Evolutionary conservation across 1,140 invertebrate species (phyloP), one percentile per base, ranked within the genome.

Genomic region (Gonioctena quinquepunctata): DNA sequence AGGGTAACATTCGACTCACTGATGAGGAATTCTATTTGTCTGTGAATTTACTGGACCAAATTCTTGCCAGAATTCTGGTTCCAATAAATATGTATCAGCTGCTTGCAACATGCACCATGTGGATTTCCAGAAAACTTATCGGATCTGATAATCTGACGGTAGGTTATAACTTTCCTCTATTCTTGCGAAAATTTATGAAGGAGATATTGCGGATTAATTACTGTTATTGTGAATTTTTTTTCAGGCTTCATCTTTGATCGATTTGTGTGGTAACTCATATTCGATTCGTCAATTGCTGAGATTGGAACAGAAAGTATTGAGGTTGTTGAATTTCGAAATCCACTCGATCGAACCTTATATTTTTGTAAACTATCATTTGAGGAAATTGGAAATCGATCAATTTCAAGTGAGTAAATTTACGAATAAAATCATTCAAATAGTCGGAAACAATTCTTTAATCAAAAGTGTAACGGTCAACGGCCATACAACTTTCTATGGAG

Each of bases 1-100:
- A 61, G 59, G 27, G 6, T 2, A 22, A 61, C 13, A 6, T 61
- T 8, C n/a, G n/a, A 23, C 18, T 61, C 1, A 23, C 2, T 26
- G 59, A 61, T 18, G 18, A n/a, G 7, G 59, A 61, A 61, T 27
- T 23, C 6, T 61, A 61, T 27, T 33, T 61, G 6, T 21, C 59
- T 6, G 59, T 61, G 8, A 61, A 61, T 27, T 33, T 61, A 33
- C 8, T 61, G 3, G 59, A 61, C 0, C 59, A 61, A 27, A 19
- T 61, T 23, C 8, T 61, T 16, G 59, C 25, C 19, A 27, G 16
- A 16, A 28, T 27, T 61, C n/a, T n/a, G 16, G 59, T 61, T 2
- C 59, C 59, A 3, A 61, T 16, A 8, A 61, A 61, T 61, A 61
- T 61, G 59, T 61, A 61, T 33, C 59, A 61, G 25, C 25, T 61